Conservation (phyloP, 2,113 vertebrate genomes). For the Tautogolabrus adspersus region DNA sequence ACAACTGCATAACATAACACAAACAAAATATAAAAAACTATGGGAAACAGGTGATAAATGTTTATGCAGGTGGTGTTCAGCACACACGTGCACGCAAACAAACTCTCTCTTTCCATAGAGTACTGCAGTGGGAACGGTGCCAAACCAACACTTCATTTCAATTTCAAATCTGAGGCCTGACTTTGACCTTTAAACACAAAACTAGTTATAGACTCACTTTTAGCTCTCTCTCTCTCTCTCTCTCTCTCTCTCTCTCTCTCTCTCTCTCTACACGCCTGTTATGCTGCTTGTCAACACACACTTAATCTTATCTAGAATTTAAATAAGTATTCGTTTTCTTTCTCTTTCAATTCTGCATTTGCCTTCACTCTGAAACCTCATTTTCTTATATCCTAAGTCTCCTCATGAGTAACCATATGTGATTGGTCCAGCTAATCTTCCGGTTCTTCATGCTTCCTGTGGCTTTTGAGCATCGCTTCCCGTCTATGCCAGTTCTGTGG, state of each 20-base stretch:
- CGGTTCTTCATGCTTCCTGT: constrained; percentile 74
- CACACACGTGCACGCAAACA: constrained; percentile 23
- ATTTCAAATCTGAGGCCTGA: constrained; percentile 74
- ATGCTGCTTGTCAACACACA: constrained; percentile 45
- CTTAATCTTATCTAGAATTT: constrained; percentile 10
- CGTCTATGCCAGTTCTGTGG: constrained; percentile 48
- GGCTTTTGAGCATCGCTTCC: constrained; percentile 68
- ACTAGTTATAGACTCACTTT: constrained; percentile 59
- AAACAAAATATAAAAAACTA: constrained; percentile 16
- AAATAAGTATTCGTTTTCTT: background rate
- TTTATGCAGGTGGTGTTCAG: constrained; percentile 45
- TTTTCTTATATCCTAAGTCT: constrained; percentile 36
- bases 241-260: constrained; percentile 1
- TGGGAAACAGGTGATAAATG: constrained; percentile 17
- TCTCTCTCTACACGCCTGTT: constrained; percentile 30
- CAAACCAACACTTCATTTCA: constrained; percentile 78
- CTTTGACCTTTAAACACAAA: constrained; percentile 77
- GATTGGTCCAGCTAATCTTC: constrained; percentile 63
- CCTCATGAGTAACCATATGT: constrained; percentile 38
- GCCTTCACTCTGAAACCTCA: background rate
- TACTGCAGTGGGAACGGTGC: constrained; percentile 54
- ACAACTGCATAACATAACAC: constrained; percentile 18
- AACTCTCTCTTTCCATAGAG: constrained; percentile 41
- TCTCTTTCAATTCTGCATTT: constrained; percentile 27
- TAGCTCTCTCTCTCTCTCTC: background rate